Evolutionary conservation across 2,113 vertebrate genomes (phyloP).

Genomic region (Andinoacara biseriatus): DNA sequence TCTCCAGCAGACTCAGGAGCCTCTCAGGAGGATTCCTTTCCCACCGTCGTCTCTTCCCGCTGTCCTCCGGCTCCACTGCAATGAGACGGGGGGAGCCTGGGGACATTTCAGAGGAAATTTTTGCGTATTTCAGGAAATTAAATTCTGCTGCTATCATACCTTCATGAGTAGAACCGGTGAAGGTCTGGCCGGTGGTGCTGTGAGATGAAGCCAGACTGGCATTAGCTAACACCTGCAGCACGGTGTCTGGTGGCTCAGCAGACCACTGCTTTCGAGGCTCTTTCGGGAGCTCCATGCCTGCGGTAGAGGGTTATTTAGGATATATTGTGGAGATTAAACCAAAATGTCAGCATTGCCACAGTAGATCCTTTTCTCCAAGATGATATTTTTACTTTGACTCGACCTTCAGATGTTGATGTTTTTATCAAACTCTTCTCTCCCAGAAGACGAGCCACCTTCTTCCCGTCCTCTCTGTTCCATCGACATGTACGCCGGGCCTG

Average conservation of each 20-base stretch:
- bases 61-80: slow-evolving; percentile 73
- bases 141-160: neutral
- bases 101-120: neutral
- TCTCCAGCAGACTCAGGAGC: slow-evolving; percentile 85
- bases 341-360: neutral
- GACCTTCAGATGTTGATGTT: slow-evolving; percentile 69
- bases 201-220: slow-evolving; percentile 82
- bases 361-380: neutral
- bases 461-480: slow-evolving; percentile 75
- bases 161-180: neutral
- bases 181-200: slow-evolving; percentile 59
- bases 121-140: neutral
- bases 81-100: too few relatives aligned
- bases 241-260: slow-evolving; percentile 56
- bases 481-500: slow-evolving; percentile 28
- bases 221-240: slow-evolving; percentile 79
- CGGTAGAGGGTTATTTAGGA: neutral
- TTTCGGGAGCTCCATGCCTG: slow-evolving; percentile 20
- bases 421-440: slow-evolving; percentile 75
- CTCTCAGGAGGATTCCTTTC: slow-evolving; percentile 81
- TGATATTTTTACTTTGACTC: neutral
- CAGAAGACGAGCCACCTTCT: slow-evolving; percentile 65
- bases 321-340: neutral
- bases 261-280: slow-evolving; percentile 82
- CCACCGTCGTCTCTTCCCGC: slow-evolving; percentile 83